Base-by-base conservation (phyloP, 2,113 vertebrate genomes). In the Pangasianodon hypophthalmus region DNA sequence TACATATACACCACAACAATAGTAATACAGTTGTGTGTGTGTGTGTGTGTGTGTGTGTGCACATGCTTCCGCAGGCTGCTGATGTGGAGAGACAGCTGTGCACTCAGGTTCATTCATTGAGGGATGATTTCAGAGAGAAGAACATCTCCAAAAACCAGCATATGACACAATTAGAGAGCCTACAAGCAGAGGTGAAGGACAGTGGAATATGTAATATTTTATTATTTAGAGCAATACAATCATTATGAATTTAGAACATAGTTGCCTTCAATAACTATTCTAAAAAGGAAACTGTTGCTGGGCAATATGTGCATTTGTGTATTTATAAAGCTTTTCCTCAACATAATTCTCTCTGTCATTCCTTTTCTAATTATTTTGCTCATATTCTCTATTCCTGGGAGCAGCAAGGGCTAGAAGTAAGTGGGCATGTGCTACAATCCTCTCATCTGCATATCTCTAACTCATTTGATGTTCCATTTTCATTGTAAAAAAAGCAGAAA, bases 341-440 rank as follows among this genome's bases (percentile, higher is more conserved):
- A 87, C 19, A 37, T 86, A 69, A 88, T 87, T 81, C 62, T 85
- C 81, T 91, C 71, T 88, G 88, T 82, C 75, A 90, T 94, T 93
- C 94, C 91, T 94, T 94, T 58, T 94, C 93, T 88, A 37, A 77
- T 80, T 37, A 46, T 89, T 86, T 77, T 79, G 46, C 69, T 80
- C 85, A 26, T 82, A 41, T 77, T 88, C 54, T 87, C 14, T 88
- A 91, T 91, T 92, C 94, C 94, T 91, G 91, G 96, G 97, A 98
- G 97, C 98, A 99, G 98, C 98, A 99, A 97, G 97, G 97, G 93
- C 96, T 99, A 93, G 98, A 99, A 99, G 98, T 99, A 98, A 99
- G 98, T 99, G 91, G 56, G 86, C 84, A 71, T 26, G 48, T 48
- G 67, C 71, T 75, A 50, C 58, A 86, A 32, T 91, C 79, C 24